Conservation (phyloP, 2,113 vertebrate genomes). For the Donacobius atricapilla region DNA sequence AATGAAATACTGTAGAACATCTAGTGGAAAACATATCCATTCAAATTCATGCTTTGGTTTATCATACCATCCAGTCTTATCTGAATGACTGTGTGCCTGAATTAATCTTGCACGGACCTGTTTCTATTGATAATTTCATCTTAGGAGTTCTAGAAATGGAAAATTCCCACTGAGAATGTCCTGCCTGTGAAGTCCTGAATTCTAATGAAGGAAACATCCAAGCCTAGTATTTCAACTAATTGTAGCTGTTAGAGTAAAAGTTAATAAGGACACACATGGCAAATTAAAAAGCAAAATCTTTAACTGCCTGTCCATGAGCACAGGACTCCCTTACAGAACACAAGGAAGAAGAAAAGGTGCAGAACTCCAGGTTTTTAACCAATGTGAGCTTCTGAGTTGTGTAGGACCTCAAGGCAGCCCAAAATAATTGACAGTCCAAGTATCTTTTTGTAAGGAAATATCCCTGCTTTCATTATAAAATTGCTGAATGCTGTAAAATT, state of each 20-base stretch:
- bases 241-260: neutral
- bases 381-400: neutral
- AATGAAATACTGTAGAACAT: neutral
- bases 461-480: neutral
- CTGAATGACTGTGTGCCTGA: neutral
- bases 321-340: neutral
- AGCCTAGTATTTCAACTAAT: neutral
- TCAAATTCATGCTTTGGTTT: neutral
- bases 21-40: neutral
- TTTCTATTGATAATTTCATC: neutral
- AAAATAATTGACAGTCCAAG: neutral
- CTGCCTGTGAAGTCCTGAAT: neutral
- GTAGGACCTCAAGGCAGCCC: neutral
- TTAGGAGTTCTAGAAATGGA: neutral
- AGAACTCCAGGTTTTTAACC: neutral
- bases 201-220: neutral
- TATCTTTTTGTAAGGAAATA: neutral
- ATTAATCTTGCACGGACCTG: neutral
- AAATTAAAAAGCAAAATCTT: neutral
- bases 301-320: neutral
- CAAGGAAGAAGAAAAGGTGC: neutral
- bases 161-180: neutral
- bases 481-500: neutral
- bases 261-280: neutral
- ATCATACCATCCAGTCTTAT: neutral